Percentiles rank a stretch among this genome's conserved stretches.
phyloP scores from a whole-genome alignment of 2,113 vertebrate species.

The Anguilla rostrata region DNA sequence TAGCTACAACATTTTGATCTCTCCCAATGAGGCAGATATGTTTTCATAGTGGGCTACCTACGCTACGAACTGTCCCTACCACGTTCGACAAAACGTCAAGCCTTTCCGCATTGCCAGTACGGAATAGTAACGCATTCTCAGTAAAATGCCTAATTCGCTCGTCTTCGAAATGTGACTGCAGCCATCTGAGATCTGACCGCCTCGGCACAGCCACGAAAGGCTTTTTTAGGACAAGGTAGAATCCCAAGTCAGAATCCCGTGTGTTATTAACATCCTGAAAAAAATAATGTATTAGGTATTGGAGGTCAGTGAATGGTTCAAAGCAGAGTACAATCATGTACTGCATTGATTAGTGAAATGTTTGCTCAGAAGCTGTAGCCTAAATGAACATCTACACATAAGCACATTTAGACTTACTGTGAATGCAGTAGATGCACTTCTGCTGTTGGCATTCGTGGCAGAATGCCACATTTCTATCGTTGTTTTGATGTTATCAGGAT shows the following conservation, averaged over 20 bases:
- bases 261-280: neutral
- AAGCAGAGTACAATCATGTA: neutral
- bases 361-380: too few species aligned
- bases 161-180: neutral
- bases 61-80: neutral
- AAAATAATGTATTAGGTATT: neutral
- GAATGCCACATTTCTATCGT: too few species aligned
- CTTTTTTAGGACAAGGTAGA: neutral
- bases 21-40: neutral
- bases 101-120: neutral
- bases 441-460: neutral
- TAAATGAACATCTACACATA: too few species aligned
- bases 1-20: neutral
- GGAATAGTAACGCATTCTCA: neutral
- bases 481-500: too few species aligned
- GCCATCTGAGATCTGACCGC: neutral
- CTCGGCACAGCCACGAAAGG: neutral
- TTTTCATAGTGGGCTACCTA: neutral
- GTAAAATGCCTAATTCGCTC: neutral
- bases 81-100: neutral
- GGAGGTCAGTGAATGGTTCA: neutral
- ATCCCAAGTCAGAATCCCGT: neutral
- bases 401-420: too few species aligned
- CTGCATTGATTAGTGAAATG: too few species aligned
- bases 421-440: neutral